Evolutionary conservation across 2,888 invertebrate genomes (phyloP), one percentile per base, ranked within the genome.

Genomic region (Drosophila buzzatii): DNA sequence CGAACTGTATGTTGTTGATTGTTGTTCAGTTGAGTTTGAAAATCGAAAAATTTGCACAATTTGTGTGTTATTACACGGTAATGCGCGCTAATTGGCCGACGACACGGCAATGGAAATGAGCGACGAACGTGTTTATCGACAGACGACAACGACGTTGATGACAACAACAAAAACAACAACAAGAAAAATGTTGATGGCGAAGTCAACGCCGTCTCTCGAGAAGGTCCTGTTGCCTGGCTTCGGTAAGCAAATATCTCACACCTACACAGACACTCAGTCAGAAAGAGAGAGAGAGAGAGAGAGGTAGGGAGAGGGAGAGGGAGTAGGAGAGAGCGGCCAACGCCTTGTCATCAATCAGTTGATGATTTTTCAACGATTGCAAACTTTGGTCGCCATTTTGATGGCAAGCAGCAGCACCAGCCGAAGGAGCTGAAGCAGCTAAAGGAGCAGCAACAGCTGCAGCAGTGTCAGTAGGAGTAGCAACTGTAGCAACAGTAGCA

Each of bases 51-150:
- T 73, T 60, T 71, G 66, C 69, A 76, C 85, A 84, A 75, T 88
- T 80, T 75, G 60, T 65, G 59, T 76, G 63, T 55, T 84, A 88
- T 85, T 88, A 64, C 64, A 55, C 70, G 78, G 70, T 87, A 86
- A 89, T 76, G 76, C 68, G 68, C 66, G 79, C 82, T 85, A 85
- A 89, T 85, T 85, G 89, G 70, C 82, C 75, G 80, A 70, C 77
- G 87, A 65, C 90, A 82, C 85, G 41, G 35, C 87, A 86, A 89
- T 89, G 84, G 80, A 89, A 84, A 70, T 79, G 72, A 89, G 77
- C 70, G 77, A 44, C 56, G 39, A 53, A 23, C 55, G 55, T 60
- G 64, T 73, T 37, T 89, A 84, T 73, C 68, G 71, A 55, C 79
- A 86, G 70, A 72, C 71, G 65, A 64, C 73, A 51, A 72, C 59